Evolutionary conservation across 2,888 invertebrate genomes (phyloP), one percentile per base, ranked within the genome.

Genomic region (Eristalis tenax): DNA sequence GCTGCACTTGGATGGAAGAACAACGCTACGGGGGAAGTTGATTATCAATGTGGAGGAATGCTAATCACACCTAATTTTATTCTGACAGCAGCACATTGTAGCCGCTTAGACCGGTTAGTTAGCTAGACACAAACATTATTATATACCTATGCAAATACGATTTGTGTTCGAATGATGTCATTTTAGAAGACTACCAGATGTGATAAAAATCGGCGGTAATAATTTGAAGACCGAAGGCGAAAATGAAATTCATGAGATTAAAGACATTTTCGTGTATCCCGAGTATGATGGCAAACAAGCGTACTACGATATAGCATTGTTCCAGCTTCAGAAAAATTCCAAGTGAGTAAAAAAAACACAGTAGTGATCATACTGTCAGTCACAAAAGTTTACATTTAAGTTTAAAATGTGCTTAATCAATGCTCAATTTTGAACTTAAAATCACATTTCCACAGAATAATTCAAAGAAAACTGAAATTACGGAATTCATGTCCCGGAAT

Each of bases 271-370:
- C 15, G 11, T 80, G 10, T 50, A 87, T 38, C 87, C 87, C 0
- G 78, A 71, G 11, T 87, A 80, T 11, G 56, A 64, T 3, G 38
- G 11, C 15, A 66, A 15, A 1, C 71, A 63, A 50, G 71, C 74
- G 1, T 87, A 87, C 22, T 38, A 83, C 26, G 86, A 87, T 18
- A 87, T 87, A 43, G 82, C 86, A 23, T 57, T 87, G 1, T n/a
- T 87, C 8, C 59, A 71, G 22, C 57, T 87, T 6, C 35, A 1
- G 2, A 11, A 18, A 2, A n/a, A 4, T 4, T 69, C 78, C 0
- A 5, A 13, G 79, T 83, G 32, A 78, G 74, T 75, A 18, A 18
- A 2, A 13, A 13, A 13, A 35, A 0, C 4, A 13, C 1, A 15
- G 43, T 43, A 18, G 32, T 50, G 50, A n/a, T 18, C 15, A 2